Conservation (phyloP, 2,888 invertebrate genomes). For the Ophion ellenae region DNA sequence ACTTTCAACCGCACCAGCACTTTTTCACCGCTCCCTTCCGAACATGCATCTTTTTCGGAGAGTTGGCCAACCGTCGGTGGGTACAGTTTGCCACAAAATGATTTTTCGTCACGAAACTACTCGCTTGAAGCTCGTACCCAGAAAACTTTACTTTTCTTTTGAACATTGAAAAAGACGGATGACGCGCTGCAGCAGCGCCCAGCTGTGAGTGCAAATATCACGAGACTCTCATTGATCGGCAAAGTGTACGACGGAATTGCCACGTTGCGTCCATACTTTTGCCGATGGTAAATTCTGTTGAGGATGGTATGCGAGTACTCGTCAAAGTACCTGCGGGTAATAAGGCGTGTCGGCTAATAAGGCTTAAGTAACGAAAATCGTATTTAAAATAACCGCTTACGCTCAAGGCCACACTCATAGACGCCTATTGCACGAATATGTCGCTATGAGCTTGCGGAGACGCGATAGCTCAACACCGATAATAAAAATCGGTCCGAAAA, state of each 20-base stretch:
- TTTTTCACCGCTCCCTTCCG: slow-evolving; percentile 43
- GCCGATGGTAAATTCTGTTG: slow-evolving; percentile 16
- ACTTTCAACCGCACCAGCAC: slow-evolving; percentile 70
- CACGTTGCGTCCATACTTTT: not conserved
- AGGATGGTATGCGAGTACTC: slow-evolving; percentile 20
- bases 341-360: too few relatives aligned
- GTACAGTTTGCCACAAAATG: slow-evolving; percentile 58
- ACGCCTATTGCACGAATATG: too few relatives aligned
- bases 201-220: not conserved
- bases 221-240: not conserved
- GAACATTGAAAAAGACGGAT: not conserved
- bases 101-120: not conserved
- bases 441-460: too few relatives aligned
- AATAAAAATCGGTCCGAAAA: too few relatives aligned
- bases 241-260: not conserved
- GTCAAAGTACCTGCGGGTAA: not conserved
- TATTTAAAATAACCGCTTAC: too few relatives aligned
- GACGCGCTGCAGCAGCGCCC: not conserved
- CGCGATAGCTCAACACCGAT: too few relatives aligned
- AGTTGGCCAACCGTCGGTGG: slow-evolving; percentile 21
- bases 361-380: too few relatives aligned
- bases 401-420: too few relatives aligned
- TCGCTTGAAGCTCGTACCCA: not conserved
- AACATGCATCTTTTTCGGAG: slow-evolving; percentile 53
- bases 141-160: slow-evolving; percentile 17